Evolutionary conservation across 2,113 vertebrate genomes (phyloP).

Genomic region (Pogonocichla stellata): DNA sequence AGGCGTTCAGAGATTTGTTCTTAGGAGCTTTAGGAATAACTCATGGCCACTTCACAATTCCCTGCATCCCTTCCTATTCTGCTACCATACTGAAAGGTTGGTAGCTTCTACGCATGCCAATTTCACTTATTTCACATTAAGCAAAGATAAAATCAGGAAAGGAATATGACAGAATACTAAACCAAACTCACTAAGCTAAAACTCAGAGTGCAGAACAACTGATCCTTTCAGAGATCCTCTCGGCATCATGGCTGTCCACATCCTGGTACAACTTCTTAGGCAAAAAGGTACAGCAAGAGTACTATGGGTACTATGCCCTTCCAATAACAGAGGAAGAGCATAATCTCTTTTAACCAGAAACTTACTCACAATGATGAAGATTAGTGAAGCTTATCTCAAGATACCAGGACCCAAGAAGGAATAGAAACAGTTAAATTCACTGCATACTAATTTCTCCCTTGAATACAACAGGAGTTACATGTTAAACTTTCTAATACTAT

Average conservation of each 20-base stretch:
- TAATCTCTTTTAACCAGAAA: not conserved
- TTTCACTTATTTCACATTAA: not conserved
- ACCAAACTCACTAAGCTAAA: not conserved
- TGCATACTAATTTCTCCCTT: not conserved
- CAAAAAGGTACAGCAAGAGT: not conserved
- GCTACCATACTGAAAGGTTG: not conserved
- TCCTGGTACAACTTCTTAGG: not conserved
- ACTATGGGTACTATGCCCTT: not conserved
- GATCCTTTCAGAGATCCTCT: not conserved
- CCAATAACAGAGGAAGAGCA: not conserved
- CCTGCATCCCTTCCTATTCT: not conserved
- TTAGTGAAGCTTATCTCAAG: not conserved
- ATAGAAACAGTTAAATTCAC: not conserved
- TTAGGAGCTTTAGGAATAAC: not conserved
- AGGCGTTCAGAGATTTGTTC: not conserved
- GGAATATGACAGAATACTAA: not conserved
- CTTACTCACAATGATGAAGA: not conserved
- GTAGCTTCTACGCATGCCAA: not conserved
- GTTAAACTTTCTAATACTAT: not conserved
- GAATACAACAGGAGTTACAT: not conserved
- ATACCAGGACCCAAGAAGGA: not conserved
- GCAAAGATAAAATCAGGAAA: not conserved
- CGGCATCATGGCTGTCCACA: not conserved
- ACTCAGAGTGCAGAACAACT: not conserved
- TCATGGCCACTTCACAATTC: fast-evolving